Base-by-base conservation (phyloP, 2,797 vertebrate genomes). In the Salmo trutta region DNA sequence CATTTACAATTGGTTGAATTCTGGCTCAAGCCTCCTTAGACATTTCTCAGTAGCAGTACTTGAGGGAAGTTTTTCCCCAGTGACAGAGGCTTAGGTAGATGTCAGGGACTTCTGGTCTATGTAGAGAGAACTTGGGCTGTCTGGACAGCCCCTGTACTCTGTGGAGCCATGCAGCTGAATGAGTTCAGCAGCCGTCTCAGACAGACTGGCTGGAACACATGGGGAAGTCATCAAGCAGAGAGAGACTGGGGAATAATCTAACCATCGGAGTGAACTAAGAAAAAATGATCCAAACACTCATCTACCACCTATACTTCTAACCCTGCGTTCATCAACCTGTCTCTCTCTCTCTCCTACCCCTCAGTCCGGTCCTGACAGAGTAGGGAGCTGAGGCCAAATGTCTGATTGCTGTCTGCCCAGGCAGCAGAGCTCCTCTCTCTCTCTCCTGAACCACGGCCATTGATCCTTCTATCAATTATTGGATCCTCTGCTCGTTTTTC, bases 361-460 rank as follows among this genome's bases (percentile, higher is more conserved):
- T 59, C 6, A n/a, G 56, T 59, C 56, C 7, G n/a, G 56, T n/a
- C 5, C 56, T 62, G 56, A 64, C 21, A 64, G 21, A 64, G 59
- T 64, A 10, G 21, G 59, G 21, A 64, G 21, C 59, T 64, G 3
- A 64, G 59, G 59, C 59, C 59, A 24, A 64, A 64, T 24, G 56
- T 24, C 56, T 62, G 59, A 64, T 72, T 64, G 59, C 59, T 64
- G 21, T 64, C n/a, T 64, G 77, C 85, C 85, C 85, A 82, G 82
- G 79, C 81, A 87, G 83, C 85, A 83, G 80, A 75, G 75, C 79
- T 84, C 73, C 70, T 80, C 77, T 80, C 78, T 74, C 75, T 79
- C 36, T 36, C 36, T 36, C 73, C 69, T 68, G 65, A 73, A 79
- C 68, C 66, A 75, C 54, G n/a, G 68, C 66, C 79, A 74, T 86